Evolutionary conservation across 2,797 vertebrate genomes (phyloP), one percentile per base, ranked within the genome.

Genomic region (Urophycis tenuis): DNA sequence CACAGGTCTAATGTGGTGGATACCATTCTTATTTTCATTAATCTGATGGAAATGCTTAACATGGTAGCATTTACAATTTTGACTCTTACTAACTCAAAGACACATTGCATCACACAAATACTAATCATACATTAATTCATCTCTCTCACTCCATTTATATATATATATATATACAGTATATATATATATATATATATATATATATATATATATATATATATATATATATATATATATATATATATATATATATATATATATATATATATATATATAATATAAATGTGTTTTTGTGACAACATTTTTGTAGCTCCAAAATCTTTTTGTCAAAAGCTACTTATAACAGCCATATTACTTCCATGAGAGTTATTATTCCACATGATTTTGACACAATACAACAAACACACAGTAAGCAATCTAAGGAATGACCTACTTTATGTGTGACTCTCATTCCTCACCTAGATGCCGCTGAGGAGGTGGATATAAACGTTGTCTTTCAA

Each of bases 401-500:
- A 69, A 69, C 31, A 71, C 17, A n/a, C 15, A 33, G 17, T 32
- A 71, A 33, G 7, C 29, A 8, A 19, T 71, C 14, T 33, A 17
- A 31, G 17, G 29, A 31, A 71, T 71, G 30, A 71, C 69, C 31
- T 17, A n/a, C 7, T 71, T 5, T 33, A 70, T 77, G 64, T 73
- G 32, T 71, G 7, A 9, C 31, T 82, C 84, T 81, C 29, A 85
- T 74, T 77, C 72, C 73, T 25, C 35, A 82, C 92, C 92, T 90
- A 90, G 95, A 96, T 83, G 91, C 92, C 78, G 86, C 90, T 30
- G 95, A 96, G 84, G 95, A 96, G 80, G 85, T 92, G 0, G 94
- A 95, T 82, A 85, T 96, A 79, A 91, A 90, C 81, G 88, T 95
- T 82, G 92, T 96, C 76, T 95, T 94, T 81, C 95, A 96, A 81